Percentiles rank a stretch among this genome's conserved stretches.
These are phyloP conservation scores for Anticlea derivata DNA, from an alignment of 2,888 invertebrate genomes.

Conservation along the genomic window DNA sequence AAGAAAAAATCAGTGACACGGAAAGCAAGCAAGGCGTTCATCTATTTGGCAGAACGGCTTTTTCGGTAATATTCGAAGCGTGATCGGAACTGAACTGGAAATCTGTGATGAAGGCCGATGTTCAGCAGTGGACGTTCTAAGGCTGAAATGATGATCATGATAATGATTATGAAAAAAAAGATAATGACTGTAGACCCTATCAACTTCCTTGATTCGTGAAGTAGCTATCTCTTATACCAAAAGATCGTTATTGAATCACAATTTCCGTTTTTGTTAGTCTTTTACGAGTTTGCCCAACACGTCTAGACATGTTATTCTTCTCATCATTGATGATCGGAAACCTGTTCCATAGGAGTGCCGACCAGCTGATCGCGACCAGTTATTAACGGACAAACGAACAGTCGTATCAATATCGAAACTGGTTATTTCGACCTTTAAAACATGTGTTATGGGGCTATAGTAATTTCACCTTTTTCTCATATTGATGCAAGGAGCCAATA, in stretches of 20 bases:
- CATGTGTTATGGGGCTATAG: conserved; percentile 38
- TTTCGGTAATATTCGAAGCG: no score
- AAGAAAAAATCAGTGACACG: no score
- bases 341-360: conserved; percentile 40
- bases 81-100: no score
- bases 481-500: not conserved
- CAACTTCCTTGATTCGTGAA: no score
- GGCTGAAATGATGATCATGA: no score
- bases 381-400: conserved; percentile 54
- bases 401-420: conserved; percentile 34
- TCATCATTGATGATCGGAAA: conserved; percentile 17
- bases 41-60: no score
- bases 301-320: conserved; percentile 18
- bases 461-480: conserved; percentile 33
- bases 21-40: no score
- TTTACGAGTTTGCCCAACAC: not conserved
- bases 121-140: no score
- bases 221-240: no score
- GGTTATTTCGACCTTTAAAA: conserved; percentile 48
- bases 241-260: not conserved
- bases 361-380: conserved; percentile 58
- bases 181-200: no score
- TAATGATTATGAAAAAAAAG: no score
- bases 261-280: not conserved
- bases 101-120: no score